These are phyloP conservation scores for Varecia variegata DNA, from an alignment of 2,797 vertebrate genomes.

Conservation along the genomic window DNA sequence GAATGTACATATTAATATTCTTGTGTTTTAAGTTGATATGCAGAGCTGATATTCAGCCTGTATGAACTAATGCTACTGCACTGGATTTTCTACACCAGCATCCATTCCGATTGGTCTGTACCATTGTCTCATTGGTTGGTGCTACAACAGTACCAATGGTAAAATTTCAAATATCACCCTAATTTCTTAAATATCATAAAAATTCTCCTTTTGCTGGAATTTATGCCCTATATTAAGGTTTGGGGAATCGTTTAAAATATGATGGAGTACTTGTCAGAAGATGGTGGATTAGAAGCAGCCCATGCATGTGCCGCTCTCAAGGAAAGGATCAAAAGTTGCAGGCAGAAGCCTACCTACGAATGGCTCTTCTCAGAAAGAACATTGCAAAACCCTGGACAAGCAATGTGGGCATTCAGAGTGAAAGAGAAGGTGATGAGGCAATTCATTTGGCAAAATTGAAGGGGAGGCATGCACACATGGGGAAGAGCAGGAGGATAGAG, in stretches of 20 bases:
- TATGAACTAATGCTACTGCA: background rate
- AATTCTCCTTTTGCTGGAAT: background rate
- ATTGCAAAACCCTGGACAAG: background rate
- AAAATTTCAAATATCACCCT: background rate
- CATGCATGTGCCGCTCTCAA: background rate
- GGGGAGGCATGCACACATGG: background rate
- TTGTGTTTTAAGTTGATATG: background rate
- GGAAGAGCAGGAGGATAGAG: background rate
- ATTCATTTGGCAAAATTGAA: background rate
- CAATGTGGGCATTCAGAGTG: background rate
- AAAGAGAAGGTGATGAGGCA: background rate
- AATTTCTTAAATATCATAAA: background rate
- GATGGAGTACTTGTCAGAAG: background rate
- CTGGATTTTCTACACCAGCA: background rate
- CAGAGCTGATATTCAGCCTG: background rate
- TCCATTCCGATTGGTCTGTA: background rate
- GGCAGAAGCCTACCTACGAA: background rate
- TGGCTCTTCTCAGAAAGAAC: background rate
- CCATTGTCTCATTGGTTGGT: background rate
- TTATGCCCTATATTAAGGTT: background rate
- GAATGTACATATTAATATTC: background rate
- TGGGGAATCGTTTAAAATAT: background rate
- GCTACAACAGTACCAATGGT: fast-evolving
- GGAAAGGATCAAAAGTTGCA: background rate
- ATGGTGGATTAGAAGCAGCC: background rate